Evolutionary conservation across 2,113 vertebrate species (phyloP).

Genomic region (Alethe castanea): DNA sequence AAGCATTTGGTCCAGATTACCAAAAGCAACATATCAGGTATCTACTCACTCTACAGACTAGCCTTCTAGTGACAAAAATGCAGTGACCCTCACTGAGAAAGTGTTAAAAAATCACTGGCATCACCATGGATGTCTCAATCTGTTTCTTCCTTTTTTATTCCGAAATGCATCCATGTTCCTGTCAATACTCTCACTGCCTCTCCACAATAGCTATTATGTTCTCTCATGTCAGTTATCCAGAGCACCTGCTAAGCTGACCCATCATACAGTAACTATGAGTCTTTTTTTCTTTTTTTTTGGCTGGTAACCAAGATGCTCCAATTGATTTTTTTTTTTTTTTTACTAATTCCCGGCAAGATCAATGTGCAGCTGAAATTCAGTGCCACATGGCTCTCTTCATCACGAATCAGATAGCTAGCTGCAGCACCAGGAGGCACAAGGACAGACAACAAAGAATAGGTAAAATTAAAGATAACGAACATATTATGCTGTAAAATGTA

Average conservation of each 20-base stretch:
- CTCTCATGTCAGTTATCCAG: background rate
- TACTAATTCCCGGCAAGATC: conserved; percentile 44
- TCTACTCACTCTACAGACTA: background rate
- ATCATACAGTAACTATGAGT: background rate
- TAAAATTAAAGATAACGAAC: background rate
- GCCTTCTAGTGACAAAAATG: background rate
- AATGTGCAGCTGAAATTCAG: conserved; percentile 33
- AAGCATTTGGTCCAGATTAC: background rate
- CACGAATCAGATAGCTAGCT: conserved; percentile 12
- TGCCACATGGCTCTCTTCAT: background rate
- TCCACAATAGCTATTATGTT: conserved; percentile 21
- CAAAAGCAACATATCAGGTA: background rate
- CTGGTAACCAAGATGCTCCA: background rate
- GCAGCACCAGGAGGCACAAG: background rate
- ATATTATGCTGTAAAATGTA: background rate
- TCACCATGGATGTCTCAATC: background rate
- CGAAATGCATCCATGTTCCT: background rate
- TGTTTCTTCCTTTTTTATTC: background rate
- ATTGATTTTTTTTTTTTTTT: background rate
- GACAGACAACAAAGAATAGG: background rate
- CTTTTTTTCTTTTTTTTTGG: conserved; percentile 4
- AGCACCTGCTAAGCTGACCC: conserved; percentile 14
- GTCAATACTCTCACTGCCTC: conserved; percentile 24
- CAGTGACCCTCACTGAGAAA: background rate
- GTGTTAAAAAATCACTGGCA: background rate